Evolutionary conservation across 2,888 invertebrate species (phyloP).

Genomic region (Slavum lentiscoides): DNA sequence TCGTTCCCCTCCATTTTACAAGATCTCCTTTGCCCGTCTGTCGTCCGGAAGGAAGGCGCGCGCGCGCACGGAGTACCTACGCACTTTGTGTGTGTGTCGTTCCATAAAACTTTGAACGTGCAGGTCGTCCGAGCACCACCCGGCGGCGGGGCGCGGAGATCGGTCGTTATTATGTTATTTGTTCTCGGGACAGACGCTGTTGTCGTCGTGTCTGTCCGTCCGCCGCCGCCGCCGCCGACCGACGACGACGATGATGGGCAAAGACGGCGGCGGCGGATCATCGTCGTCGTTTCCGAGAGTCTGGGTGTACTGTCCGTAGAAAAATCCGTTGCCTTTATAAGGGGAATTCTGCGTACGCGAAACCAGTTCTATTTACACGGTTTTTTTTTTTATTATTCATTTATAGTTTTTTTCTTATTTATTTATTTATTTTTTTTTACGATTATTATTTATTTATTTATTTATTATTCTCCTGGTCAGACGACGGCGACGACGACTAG

Average conservation of each 20-base stretch:
- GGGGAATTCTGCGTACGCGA: constrained; percentile 36
- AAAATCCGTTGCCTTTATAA: constrained; percentile 47
- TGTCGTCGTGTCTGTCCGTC: too few relatives aligned
- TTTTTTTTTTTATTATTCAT: not conserved
- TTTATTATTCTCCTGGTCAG: constrained; percentile 16
- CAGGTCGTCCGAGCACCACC: not conserved
- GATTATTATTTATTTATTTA: not conserved
- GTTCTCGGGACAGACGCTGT: constrained; percentile 37
- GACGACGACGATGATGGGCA: constrained; percentile 11
- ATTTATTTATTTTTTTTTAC: too few relatives aligned
- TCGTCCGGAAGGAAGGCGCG: constrained; percentile 26
- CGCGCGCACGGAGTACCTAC: constrained; percentile 21
- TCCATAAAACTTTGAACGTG: constrained; percentile 38
- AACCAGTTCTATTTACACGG: constrained; percentile 50
- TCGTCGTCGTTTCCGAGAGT: constrained; percentile 41
- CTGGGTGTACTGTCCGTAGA: constrained; percentile 53
- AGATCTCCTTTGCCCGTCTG: constrained; percentile 12
- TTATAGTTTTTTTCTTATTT: too few relatives aligned
- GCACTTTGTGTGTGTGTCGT: not conserved
- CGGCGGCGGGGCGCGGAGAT: not conserved
- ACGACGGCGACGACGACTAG: not conserved
- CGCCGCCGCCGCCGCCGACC: too few relatives aligned
- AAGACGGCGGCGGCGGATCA: not conserved
- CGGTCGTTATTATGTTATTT: constrained; percentile 52
- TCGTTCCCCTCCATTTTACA: not conserved